Base-by-base conservation (phyloP, 1,140 invertebrate genomes). In the Plutomurus gul region DNA sequence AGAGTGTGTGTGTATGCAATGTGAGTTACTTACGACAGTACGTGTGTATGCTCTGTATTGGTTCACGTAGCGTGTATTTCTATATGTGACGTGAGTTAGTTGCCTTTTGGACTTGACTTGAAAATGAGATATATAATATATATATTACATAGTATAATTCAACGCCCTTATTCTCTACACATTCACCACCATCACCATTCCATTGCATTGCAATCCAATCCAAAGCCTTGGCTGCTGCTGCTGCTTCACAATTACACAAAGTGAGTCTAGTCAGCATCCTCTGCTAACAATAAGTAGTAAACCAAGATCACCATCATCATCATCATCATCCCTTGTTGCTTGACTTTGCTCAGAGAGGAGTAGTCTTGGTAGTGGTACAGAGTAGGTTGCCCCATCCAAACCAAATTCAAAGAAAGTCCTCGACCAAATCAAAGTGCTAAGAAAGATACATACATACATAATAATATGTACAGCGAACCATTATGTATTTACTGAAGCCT, bases 191-290 rank as follows among this genome's bases (percentile, higher is more conserved):
- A n/a, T n/a, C n/a, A n/a, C 47, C 25, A 22, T 51, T 22, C 47
- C 47, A 22, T 51, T 22, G 47, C 43, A 18, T 47, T 13, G 11
- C 43, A 10, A 51, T 51, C 25, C 18, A 51, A 51, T 51, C 25
- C 47, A 51, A 51, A 22, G 20, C 47, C 47, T 51, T 51, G 47
- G 18, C 47, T 51, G 18, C 47, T 22, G 25, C 18, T 51, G 20
- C 20, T 51, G 25, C n/a, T 65, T n/a, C 16, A n/a, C n/a, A n/a
- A n/a, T n/a, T n/a, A n/a, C n/a, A n/a, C n/a, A n/a, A n/a, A n/a
- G n/a, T n/a, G n/a, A 65, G 56, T 65, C 56, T 65, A 65, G 56
- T 65, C 56, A 65, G 56, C 56, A 65, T 65, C 56, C 56, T 65
- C 56, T 65, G 30, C 56, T 65, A n/a, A n/a, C n/a, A n/a, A n/a